Percentiles rank a stretch among this genome's conserved stretches.
phyloP scores from a whole-genome alignment of 2,888 invertebrate species.

The Amblyteles armatorius region DNA sequence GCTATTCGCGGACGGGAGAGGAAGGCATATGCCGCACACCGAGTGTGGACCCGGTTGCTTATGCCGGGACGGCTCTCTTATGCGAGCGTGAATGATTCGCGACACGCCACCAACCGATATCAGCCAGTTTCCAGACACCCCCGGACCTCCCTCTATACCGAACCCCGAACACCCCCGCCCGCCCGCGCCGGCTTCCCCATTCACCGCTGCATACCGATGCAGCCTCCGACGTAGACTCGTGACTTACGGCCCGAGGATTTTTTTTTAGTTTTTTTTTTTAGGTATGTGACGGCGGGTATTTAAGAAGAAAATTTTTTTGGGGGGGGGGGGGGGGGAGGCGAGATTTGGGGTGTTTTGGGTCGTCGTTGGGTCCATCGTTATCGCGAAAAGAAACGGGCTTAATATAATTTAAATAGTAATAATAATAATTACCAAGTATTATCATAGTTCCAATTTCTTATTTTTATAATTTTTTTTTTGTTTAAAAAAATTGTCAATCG shows the following conservation, averaged over 20 bases:
- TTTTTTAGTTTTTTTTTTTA: neutral
- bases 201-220: conserved; percentile 42
- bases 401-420: too few species aligned
- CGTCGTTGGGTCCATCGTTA: too few species aligned
- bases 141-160: conserved; percentile 31
- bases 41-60: conserved; percentile 79
- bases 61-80: conserved; percentile 74
- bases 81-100: conserved; percentile 79
- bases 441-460: too few species aligned
- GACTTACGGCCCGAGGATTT: conserved; percentile 6
- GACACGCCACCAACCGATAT: conserved; percentile 75
- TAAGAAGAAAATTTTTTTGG: neutral
- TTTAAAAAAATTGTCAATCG: too few species aligned
- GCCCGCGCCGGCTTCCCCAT: conserved; percentile 22
- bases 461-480: too few species aligned
- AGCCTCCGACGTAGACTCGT: conserved; percentile 14
- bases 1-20: conserved; percentile 47
- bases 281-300: neutral
- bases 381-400: too few species aligned
- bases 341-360: too few species aligned
- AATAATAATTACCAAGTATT: too few species aligned
- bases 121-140: conserved; percentile 75
- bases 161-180: conserved; percentile 27
- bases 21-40: conserved; percentile 75
- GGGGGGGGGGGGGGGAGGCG: too few species aligned